phyloP scores from a whole-genome alignment of 2,888 invertebrate genomes.

The Melanchra persicariae region DNA sequence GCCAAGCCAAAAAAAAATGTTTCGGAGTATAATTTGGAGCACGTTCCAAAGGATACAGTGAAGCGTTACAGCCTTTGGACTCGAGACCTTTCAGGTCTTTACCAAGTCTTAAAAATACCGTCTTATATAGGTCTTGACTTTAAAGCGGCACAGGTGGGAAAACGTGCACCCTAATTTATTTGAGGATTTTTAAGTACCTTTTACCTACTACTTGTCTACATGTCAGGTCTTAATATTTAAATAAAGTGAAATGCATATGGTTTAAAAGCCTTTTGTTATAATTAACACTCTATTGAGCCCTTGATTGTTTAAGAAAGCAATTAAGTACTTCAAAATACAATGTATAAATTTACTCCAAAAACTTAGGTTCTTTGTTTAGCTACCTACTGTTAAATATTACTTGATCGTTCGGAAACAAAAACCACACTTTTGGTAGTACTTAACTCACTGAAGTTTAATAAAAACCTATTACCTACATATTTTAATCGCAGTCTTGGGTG shows the following conservation, averaged over 20 bases:
- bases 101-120: conserved; percentile 80
- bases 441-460: too few relatives aligned
- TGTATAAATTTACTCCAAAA: too few relatives aligned
- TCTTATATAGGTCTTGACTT: conserved; percentile 68
- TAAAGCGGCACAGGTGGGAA: background rate
- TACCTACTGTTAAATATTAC: too few relatives aligned
- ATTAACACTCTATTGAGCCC: background rate
- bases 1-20: conserved; percentile 65
- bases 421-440: too few relatives aligned
- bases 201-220: too few relatives aligned
- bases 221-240: too few relatives aligned
- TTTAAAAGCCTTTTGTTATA: background rate
- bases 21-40: conserved; percentile 60
- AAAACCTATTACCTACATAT: too few relatives aligned
- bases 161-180: background rate
- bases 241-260: background rate
- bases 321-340: too few relatives aligned
- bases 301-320: background rate
- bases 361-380: too few relatives aligned
- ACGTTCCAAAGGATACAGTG: conserved; percentile 55
- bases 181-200: background rate
- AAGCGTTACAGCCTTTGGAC: conserved; percentile 80
- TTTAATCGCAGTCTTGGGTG: too few relatives aligned
- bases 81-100: conserved; percentile 79
- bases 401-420: too few relatives aligned